A percentile compares a stretch with the other conserved stretches of the same genome.
These are phyloP conservation scores for Arrhamphus sclerolepis DNA, from an alignment of 2,797 vertebrate genomes.

Conservation along the genomic window DNA sequence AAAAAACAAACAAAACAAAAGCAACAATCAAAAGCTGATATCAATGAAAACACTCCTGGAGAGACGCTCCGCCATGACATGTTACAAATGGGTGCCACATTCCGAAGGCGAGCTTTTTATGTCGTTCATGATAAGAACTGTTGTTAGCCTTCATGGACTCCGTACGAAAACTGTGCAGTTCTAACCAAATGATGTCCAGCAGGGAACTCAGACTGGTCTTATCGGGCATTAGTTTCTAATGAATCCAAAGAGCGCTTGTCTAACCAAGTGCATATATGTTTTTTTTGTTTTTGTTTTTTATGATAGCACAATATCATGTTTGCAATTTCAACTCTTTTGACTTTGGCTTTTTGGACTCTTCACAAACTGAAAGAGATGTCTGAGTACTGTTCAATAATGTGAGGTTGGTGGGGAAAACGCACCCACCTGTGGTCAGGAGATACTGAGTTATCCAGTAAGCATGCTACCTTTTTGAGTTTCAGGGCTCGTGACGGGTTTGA, in stretches of 20 bases:
- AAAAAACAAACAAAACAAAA: too few relatives aligned
- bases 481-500: constrained; percentile 12
- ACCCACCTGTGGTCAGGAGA: constrained; percentile 11
- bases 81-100: constrained; percentile 11
- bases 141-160: constrained; percentile 17
- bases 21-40: too few relatives aligned
- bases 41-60: neutral
- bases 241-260: constrained; percentile 53
- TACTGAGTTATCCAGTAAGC: neutral
- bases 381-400: too few relatives aligned
- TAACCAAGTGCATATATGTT: neutral
- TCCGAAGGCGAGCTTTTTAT: neutral
- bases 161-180: neutral
- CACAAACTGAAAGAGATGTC: too few relatives aligned
- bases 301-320: too few relatives aligned
- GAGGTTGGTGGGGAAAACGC: neutral
- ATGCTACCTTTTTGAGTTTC: neutral
- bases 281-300: too few relatives aligned
- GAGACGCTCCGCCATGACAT: neutral
- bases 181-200: constrained; percentile 29
- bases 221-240: constrained; percentile 19
- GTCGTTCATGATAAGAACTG: neutral
- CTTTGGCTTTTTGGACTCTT: too few relatives aligned
- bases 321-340: too few relatives aligned
- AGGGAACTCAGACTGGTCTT: constrained; percentile 7